Evolutionary conservation across 2,113 vertebrate species (phyloP), one percentile per base, ranked within the genome.

Genomic region (Eulacestoma nigropectus): DNA sequence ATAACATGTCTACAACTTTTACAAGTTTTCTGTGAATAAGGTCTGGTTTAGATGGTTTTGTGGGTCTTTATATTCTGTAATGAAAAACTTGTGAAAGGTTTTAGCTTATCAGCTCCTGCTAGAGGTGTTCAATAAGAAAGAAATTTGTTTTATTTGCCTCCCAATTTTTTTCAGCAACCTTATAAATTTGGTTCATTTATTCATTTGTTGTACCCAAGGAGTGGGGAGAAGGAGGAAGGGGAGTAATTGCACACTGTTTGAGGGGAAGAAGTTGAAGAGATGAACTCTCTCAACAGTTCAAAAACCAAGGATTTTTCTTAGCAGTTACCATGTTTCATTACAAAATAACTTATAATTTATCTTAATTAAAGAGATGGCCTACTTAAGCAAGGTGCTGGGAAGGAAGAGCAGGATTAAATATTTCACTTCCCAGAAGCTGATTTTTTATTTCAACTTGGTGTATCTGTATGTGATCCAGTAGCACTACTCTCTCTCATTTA

Each of bases 401-500:
- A 72, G 25, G 14, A 49, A 63, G 22, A 84, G 37, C 25, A 46
- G 29, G 32, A 33, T 84, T 63, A 80, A 68, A 14, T 57, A 42
- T 57, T 72, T 84, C 11, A 57, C 25, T 77, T 87, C 6, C 18
- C 7, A 57, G 82, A 80, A 73, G 53, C 19, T 49, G 8, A 18
- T 13, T 53, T 91, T 73, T 59, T 37, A 6, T 84, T 81, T 73
- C 30, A 46, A 5, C 23, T 27, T 57, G 7, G 1, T 6, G 2
- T 74, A 14, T 26, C 55, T 72, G 12, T 35, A 2, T 44, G 25
- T 63, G 44, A 37, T 74, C 21, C 19, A 23, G 46, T 29, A 85
- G 29, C 46, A 6, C 15, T 55, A 5, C 25, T 9, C 2, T 39
- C 9, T 53, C 0, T 0, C 37, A 4, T 46, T 14, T 41, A 27